Evolutionary conservation across 2,888 invertebrate species (phyloP), one percentile per base, ranked within the genome.

Genomic region (Trichogramma evanescens): DNA sequence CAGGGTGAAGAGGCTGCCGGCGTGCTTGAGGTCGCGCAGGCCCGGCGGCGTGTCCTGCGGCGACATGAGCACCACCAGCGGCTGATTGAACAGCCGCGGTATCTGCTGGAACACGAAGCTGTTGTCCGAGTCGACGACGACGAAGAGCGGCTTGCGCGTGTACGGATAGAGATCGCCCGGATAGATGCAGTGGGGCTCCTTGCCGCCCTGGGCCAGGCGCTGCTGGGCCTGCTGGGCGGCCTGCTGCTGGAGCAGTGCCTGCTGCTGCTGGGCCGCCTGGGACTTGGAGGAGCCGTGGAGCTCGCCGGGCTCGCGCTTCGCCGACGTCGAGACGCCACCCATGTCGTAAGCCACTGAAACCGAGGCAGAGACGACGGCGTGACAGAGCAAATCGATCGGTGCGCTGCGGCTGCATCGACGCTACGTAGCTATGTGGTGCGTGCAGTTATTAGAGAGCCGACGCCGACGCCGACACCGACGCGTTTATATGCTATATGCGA

Each of bases 41-140:
- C 88, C 86, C 60, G 89, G 82, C 63, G 95, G 95, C 65, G 90
- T 84, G 76, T 95, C 93, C 79, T 93, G 88, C 5, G 96, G 95
- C 57, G 96, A 95, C 89, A 95, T 92, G 45, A 97, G 84, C 66
- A 94, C 88, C 65, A 96, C 89, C 67, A 96, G 80, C 5, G 96
- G 95, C 77, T 95, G 95, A 40, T 94, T 95, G 80, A 97, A 97
- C 75, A 91, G 88, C 66, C 87, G 84, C 54, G 95, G 94, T 74
- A 96, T 89, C 76, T 92, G 89, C 82, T 93, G 89, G 81, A 93
- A 94, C 67, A 92, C 90, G 78, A 89, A 89, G 73, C 94, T 94
- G 81, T 95, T 96, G 81, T 95, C 93, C 67, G 95, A 95, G 79
- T 97, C 97, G 68, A 97, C 89, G 66, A 97, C 90, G 62, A 96